Base-by-base conservation (phyloP, 2,113 vertebrate species). In the Scomber japonicus region DNA sequence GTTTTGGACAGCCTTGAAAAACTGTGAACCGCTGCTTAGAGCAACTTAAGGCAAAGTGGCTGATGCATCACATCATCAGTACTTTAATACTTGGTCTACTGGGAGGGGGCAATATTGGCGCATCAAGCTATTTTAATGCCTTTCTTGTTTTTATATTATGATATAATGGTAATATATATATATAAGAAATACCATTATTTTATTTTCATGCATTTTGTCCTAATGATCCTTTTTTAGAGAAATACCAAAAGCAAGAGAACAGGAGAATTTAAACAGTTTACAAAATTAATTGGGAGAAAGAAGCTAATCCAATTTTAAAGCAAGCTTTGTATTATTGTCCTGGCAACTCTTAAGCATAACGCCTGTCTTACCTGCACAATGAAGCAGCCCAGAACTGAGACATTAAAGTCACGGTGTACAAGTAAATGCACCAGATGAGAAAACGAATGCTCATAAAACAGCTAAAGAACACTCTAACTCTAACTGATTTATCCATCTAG, bases 401-500 rank as follows among this genome's bases (percentile, higher is more conserved):
- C 78, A 78, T 89, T 62, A 73, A 90, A 78, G 55, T 72, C 59
- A 50, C 14, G 40, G 51, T 71, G 60, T 54, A 76, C n/a, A 68
- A 57, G 40, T 69, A 83, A 85, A 83, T 64, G 74, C 24, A 74
- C 9, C 44, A 57, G 40, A 85, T 63, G 71, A 87, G 67, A 71
- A 89, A 88, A 80, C 6, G 57, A 67, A 81, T 67, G 50, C 71
- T 71, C 45, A 70, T 79, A 64, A 87, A 91, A 86, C 78, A 91
- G 86, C 69, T 59, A 55, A 82, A 71, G 87, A 80, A 82, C 68
- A 83, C 61, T 69, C 78, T 17, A 88, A 90, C 84, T 90, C 75
- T 87, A 80, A 88, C 77, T 80, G 80, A 89, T 91, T 91, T 81
- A 91, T 85, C 88, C 90, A 77, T 94, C 91, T 80, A 85, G 83